Evolutionary conservation across 37 sponge, comb jelly and placozoan species (phyloP).

Genomic region (Petrosia ficiformis): DNA sequence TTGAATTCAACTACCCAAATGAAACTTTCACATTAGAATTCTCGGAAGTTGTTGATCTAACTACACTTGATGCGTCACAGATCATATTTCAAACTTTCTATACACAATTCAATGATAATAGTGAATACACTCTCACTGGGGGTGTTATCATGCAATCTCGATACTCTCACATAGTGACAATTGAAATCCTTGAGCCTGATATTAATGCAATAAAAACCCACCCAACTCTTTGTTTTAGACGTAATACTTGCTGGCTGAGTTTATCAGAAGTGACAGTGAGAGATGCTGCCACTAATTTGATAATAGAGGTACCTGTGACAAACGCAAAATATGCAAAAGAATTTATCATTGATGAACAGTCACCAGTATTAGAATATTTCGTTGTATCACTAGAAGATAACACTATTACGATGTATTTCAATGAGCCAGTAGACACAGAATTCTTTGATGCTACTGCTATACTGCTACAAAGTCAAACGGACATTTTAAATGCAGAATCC

Average conservation of each 20-base stretch:
- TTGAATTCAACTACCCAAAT: constrained; percentile 74
- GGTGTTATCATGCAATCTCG: constrained; percentile 31
- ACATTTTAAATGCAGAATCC: constrained; percentile 11
- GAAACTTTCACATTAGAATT: constrained; percentile 76
- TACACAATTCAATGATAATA: constrained; percentile 19
- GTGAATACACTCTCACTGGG: constrained; percentile 52
- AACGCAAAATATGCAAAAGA: constrained; percentile 40
- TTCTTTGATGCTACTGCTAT: constrained; percentile 54
- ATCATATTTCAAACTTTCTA: constrained; percentile 82
- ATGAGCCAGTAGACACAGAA: constrained; percentile 75
- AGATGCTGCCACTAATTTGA: constrained; percentile 68
- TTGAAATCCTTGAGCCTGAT: constrained; percentile 63
- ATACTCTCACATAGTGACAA: constrained; percentile 61
- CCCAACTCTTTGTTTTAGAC: constrained; percentile 67
- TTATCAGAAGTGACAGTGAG: constrained; percentile 39
- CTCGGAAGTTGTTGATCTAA: constrained; percentile 74
- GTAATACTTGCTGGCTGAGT: constrained; percentile 89
- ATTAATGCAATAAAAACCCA: constrained; percentile 67
- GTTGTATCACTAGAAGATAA: constrained; percentile 79
- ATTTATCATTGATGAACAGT: constrained; percentile 61
- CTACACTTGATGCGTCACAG: constrained; percentile 53
- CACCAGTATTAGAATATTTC: constrained; percentile 68
- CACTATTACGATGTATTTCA: constrained; percentile 72
- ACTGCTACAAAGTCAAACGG: constrained; percentile 26
- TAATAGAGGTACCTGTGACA: constrained; percentile 22